Evolutionary conservation across 2,113 vertebrate species (phyloP), one percentile per base, ranked within the genome.

Genomic region (Falcunculus frontatus): DNA sequence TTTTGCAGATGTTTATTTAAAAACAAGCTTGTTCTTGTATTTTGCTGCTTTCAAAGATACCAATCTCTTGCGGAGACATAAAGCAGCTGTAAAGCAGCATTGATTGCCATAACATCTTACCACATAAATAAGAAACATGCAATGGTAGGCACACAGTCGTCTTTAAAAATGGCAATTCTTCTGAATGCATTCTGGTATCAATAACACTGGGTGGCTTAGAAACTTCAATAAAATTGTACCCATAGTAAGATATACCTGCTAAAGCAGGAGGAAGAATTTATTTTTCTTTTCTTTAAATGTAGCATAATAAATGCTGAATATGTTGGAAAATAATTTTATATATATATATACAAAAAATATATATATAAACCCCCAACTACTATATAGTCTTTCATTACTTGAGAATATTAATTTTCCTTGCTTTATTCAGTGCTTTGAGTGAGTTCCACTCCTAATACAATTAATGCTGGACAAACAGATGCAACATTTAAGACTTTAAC

Each of bases 1-100:
- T 75, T 85, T 92, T 67, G 29, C 84, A 90, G 41, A 64, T 55
- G 56, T 76, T 89, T 94, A 75, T 73, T 85, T 97, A 74, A 92
- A 72, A 79, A 35, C 29, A 79, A 83, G 46, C 26, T 67, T 63
- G 2, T 32, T 72, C 26, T 67, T 73, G 23, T n/a, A 23, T 85
- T 87, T 79, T 85, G 49, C n/a, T 68, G 57, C 39, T 42, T 25
- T 86, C 18, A 67, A 78, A 79, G 27, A 73, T 62, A 79, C 0
- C 2, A 35, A 42, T 83, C 59, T 91, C 49, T 83, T 50, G 46
- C 29, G 47, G 63, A 63, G 59, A 91, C 41, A 19, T 16, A 70
- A 84, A 68, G 19, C 63, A 85, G 67, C 59, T 93, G 87, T 69
- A 94, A 87, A 76, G 17, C 41, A 44, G 42, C 68, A 77, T 16